phyloP scores from a whole-genome alignment of 2,888 invertebrate species.

The Eulithis prunata region DNA sequence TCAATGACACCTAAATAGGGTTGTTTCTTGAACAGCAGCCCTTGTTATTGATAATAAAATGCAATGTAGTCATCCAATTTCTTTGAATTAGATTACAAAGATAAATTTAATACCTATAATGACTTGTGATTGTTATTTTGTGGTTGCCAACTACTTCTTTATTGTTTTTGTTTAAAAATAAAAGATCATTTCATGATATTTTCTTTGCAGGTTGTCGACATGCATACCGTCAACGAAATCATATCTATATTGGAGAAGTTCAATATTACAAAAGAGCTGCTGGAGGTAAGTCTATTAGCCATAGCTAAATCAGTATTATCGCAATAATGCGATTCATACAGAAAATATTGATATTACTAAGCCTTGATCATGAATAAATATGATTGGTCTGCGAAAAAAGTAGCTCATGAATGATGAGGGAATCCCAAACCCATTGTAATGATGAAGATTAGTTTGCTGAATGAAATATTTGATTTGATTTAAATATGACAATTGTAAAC shows the following conservation, averaged over 20 bases:
- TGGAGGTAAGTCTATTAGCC: conserved; percentile 87
- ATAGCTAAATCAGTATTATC: too few relatives aligned
- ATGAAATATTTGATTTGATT: too few relatives aligned
- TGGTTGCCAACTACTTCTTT: too few relatives aligned
- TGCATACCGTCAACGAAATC: conserved; percentile 96
- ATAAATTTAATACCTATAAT: not conserved
- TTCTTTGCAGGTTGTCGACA: conserved; percentile 94
- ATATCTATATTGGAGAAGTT: conserved; percentile 96
- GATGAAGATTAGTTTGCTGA: too few relatives aligned
- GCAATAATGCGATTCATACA: too few relatives aligned
- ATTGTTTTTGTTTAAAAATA: too few relatives aligned
- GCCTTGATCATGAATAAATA: too few relatives aligned
- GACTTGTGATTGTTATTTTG: not conserved
- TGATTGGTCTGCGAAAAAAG: too few relatives aligned
- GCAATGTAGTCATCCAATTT: conserved; percentile 1
- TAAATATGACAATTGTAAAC: too few relatives aligned
- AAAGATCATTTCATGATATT: not conserved
- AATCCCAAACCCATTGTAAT: too few relatives aligned
- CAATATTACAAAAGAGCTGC: conserved; percentile 94
- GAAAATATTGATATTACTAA: too few relatives aligned
- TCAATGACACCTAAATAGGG: conserved; percentile 19
- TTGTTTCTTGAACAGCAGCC: conserved; percentile 1
- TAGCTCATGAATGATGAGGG: too few relatives aligned
- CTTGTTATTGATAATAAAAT: conserved; percentile 12
- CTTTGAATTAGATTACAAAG: conserved; percentile 13